Evolutionary conservation across 2,113 vertebrate genomes (phyloP).

Genomic region (Camelus bactrianus): DNA sequence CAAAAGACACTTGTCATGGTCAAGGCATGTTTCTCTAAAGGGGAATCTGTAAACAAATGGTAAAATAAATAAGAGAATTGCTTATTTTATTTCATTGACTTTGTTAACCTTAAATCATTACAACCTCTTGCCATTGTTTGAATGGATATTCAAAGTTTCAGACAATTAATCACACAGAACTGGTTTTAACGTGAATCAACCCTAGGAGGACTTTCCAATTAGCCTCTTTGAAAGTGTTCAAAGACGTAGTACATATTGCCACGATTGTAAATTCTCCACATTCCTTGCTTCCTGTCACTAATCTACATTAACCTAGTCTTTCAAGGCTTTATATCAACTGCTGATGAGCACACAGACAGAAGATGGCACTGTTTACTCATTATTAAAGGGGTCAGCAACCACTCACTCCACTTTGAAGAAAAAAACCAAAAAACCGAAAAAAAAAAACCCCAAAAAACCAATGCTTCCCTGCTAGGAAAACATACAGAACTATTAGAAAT

Average conservation of each 20-base stretch:
- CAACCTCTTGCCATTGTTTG: neutral
- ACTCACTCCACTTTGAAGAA: neutral
- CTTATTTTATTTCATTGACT: neutral
- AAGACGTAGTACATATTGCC: neutral
- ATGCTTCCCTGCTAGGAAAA: slow-evolving; percentile 1
- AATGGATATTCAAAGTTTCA: neutral
- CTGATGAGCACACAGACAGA: slow-evolving; percentile 78
- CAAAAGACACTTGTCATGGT: neutral
- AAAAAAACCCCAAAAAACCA: neutral
- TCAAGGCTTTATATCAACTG: neutral
- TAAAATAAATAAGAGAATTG: neutral
- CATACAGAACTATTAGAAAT: slow-evolving; percentile 17
- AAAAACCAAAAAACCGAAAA: neutral
- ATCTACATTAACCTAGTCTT: neutral
- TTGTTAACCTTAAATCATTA: neutral
- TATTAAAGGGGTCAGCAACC: slow-evolving; percentile 62
- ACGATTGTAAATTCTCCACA: slow-evolving; percentile 14
- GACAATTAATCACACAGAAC: slow-evolving; percentile 49
- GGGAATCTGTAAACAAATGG: neutral
- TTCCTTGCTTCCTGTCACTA: neutral
- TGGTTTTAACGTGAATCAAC: neutral
- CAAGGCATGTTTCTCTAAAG: neutral
- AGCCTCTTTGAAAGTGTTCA: slow-evolving; percentile 38
- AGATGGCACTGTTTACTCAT: slow-evolving; percentile 88
- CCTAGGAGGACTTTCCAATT: slow-evolving; percentile 48